Conservation (phyloP, 2,113 vertebrate genomes). For the Thymallus thymallus region DNA sequence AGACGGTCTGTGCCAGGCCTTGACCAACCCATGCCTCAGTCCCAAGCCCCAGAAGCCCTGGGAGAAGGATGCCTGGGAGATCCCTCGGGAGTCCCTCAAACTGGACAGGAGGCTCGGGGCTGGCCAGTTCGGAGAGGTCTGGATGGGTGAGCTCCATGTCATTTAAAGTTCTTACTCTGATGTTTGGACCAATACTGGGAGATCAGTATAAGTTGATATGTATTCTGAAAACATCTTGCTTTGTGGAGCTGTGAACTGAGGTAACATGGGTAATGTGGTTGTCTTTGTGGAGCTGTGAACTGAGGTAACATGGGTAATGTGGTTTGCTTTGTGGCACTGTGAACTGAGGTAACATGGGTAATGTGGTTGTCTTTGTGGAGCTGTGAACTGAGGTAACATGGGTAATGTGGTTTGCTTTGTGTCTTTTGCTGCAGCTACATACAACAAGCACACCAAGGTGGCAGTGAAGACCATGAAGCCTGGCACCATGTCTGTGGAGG, state of each 20-base stretch:
- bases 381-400: not conserved
- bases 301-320: not conserved
- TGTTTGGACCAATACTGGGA: not conserved
- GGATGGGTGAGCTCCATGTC: constrained; percentile 84
- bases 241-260: not conserved
- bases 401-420: not conserved
- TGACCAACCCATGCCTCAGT: constrained; percentile 80
- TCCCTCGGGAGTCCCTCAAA: constrained; percentile 86
- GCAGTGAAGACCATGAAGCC: constrained; percentile 98
- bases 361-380: too few species aligned
- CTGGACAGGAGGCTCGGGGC: constrained; percentile 90
- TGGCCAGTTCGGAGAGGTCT: constrained; percentile 96
- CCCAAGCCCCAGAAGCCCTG: constrained; percentile 90
- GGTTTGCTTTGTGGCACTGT: not conserved
- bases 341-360: not conserved
- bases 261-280: too few species aligned
- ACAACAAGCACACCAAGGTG: constrained; percentile 95
- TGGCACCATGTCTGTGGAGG: constrained; percentile 88
- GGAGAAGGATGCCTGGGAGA: constrained; percentile 99
- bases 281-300: too few species aligned
- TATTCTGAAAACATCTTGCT: constrained; percentile 2
- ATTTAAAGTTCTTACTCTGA: too few species aligned
- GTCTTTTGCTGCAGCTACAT: constrained; percentile 81
- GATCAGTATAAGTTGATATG: not conserved
- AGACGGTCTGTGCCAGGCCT: constrained; percentile 87